phyloP scores from a whole-genome alignment of 2,113 vertebrate genomes.

The Macroglossus sobrinus region DNA sequence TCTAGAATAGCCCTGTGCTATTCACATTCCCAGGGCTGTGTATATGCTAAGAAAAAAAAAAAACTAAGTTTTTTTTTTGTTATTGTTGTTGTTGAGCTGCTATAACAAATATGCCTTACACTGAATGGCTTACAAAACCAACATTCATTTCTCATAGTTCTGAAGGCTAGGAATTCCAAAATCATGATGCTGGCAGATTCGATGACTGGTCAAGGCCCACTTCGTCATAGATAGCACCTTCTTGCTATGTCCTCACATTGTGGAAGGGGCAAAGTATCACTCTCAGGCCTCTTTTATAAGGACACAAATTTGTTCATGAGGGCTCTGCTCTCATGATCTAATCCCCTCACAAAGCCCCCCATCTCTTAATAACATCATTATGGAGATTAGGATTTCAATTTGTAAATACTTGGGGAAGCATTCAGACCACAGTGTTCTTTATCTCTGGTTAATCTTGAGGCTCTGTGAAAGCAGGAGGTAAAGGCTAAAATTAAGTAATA shows the following conservation, averaged over 20 bases:
- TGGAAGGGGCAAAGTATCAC: neutral
- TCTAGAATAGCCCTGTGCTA: neutral
- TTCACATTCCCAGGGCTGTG: neutral
- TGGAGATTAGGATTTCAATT: neutral
- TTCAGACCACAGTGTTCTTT: neutral
- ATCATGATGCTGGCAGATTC: neutral
- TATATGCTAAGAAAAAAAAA: neutral
- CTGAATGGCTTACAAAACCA: neutral
- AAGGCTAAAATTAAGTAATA: neutral
- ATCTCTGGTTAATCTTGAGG: neutral
- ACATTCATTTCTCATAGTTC: neutral
- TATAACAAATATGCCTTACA: neutral
- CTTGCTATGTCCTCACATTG: neutral
- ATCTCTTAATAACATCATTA: neutral
- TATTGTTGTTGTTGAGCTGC: too few species aligned
- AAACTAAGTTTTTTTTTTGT: neutral
- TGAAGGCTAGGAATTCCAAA: neutral
- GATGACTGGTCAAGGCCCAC: neutral
- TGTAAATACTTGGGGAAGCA: neutral
- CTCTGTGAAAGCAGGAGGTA: neutral
- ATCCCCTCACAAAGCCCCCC: neutral
- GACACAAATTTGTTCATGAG: neutral
- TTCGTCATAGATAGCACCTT: neutral
- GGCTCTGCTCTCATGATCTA: neutral
- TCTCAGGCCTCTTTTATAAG: neutral